phyloP scores from a whole-genome alignment of 2,888 invertebrate species.

The Parapristionchus giblindavisi region DNA sequence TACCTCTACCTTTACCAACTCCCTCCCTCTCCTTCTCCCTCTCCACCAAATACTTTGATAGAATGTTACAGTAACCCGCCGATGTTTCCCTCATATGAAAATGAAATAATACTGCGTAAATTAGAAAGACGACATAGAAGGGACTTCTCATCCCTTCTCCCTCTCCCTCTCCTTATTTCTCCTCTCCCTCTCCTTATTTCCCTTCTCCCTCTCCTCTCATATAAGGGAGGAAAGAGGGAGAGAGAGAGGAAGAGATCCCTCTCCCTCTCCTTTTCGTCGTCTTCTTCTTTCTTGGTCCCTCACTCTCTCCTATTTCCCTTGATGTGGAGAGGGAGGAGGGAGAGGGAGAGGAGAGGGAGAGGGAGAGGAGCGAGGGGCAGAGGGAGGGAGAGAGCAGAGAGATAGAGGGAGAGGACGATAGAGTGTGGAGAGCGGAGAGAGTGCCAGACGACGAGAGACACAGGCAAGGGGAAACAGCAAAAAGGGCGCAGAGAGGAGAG shows the following conservation, averaged over 20 bases:
- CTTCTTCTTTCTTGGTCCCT: conserved; percentile 10
- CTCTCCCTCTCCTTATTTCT: conserved; percentile 16
- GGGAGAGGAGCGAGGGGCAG: background rate
- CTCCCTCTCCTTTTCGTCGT: background rate
- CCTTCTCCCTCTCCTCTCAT: conserved; percentile 1
- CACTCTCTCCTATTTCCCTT: conserved; percentile 5
- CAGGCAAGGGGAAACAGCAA: background rate
- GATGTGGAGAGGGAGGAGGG: conserved; percentile 4
- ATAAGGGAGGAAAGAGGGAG: conserved; percentile 22
- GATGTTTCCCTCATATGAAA: background rate
- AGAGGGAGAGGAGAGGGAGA: background rate
- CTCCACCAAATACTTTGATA: background rate
- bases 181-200: conserved; percentile 15
- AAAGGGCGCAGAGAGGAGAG: background rate
- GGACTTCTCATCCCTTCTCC: background rate
- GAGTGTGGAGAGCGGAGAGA: background rate
- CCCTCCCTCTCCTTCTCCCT: conserved; percentile 7
- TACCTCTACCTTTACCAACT: background rate
- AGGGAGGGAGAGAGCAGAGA: background rate
- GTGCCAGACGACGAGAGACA: background rate
- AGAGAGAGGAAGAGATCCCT: background rate
- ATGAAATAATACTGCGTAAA: background rate
- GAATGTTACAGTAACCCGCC: background rate
- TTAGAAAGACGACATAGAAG: background rate
- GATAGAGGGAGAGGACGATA: conserved; percentile 10